A percentile compares a stretch with the other conserved stretches of the same genome.
Evolutionary conservation across 2,797 vertebrate species (phyloP).

Genomic region (Loriculus beryllinus): DNA sequence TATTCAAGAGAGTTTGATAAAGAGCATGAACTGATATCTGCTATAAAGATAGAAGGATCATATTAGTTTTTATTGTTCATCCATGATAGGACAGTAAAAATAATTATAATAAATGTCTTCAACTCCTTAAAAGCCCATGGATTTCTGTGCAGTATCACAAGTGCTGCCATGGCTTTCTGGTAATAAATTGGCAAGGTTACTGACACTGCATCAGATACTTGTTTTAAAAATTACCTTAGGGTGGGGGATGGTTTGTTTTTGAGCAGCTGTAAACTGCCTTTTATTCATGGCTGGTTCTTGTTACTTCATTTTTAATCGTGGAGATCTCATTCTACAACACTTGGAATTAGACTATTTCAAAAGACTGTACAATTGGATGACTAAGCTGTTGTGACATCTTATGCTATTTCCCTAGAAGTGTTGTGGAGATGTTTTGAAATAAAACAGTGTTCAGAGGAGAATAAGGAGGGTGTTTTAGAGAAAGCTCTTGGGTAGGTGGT

Average conservation of each 20-base stretch:
- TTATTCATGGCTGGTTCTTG: background rate
- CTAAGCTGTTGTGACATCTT: background rate
- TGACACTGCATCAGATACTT: background rate
- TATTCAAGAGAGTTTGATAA: background rate
- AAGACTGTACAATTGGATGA: background rate
- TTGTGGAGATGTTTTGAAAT: background rate
- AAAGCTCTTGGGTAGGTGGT: background rate
- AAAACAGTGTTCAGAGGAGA: background rate
- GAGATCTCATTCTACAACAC: background rate
- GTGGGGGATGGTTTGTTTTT: background rate
- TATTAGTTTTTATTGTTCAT: background rate
- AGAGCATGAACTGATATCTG: background rate
- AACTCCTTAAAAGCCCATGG: background rate
- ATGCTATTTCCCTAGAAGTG: background rate
- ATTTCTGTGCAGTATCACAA: background rate
- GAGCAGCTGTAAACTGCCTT: background rate
- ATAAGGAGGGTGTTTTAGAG: background rate
- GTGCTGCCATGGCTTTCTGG: background rate
- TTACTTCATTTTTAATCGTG: background rate
- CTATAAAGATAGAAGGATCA: background rate
- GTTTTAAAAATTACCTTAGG: background rate
- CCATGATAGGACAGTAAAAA: background rate
- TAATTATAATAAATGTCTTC: background rate
- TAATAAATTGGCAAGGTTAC: background rate
- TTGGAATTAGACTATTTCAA: background rate